Evolutionary conservation across 2,888 invertebrate genomes (phyloP).

Genomic region (Rotaria magnacalcarata): DNA sequence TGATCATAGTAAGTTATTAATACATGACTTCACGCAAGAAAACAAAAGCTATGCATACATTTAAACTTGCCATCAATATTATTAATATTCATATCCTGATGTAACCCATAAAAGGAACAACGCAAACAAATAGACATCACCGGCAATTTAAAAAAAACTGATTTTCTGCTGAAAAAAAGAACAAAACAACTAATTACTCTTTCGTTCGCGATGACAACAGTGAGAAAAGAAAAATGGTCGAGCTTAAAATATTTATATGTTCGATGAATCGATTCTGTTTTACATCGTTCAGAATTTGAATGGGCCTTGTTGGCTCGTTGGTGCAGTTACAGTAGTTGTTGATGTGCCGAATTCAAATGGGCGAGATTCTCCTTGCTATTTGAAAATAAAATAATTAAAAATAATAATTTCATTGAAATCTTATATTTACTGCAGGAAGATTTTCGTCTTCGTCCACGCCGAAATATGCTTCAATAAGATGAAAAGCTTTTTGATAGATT

Average conservation of each 20-base stretch:
- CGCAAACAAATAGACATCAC: background rate
- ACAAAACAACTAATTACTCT: background rate
- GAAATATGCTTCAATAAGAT: constrained; percentile 91
- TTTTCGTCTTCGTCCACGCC: constrained; percentile 70
- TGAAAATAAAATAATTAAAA: background rate
- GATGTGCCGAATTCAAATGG: constrained; percentile 47
- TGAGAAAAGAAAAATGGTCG: background rate
- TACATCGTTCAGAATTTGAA: background rate
- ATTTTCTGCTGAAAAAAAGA: background rate
- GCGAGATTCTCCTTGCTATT: constrained; percentile 54
- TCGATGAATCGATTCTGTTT: background rate
- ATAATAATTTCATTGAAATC: no score
- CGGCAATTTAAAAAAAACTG: background rate
- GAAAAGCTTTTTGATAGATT: constrained; percentile 91
- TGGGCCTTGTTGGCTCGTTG: background rate
- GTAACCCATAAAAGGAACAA: background rate
- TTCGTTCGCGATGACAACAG: background rate
- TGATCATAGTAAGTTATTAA: background rate
- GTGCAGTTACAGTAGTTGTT: background rate
- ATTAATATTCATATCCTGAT: background rate
- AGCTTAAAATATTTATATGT: background rate
- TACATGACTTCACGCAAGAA: background rate
- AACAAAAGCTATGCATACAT: background rate
- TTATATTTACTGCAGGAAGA: constrained; percentile 41
- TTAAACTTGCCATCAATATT: background rate